Percentiles rank a stretch among this genome's conserved stretches.
phyloP scores from a whole-genome alignment of 2,888 invertebrate genomes.

The Agonopterix heracliana region DNA sequence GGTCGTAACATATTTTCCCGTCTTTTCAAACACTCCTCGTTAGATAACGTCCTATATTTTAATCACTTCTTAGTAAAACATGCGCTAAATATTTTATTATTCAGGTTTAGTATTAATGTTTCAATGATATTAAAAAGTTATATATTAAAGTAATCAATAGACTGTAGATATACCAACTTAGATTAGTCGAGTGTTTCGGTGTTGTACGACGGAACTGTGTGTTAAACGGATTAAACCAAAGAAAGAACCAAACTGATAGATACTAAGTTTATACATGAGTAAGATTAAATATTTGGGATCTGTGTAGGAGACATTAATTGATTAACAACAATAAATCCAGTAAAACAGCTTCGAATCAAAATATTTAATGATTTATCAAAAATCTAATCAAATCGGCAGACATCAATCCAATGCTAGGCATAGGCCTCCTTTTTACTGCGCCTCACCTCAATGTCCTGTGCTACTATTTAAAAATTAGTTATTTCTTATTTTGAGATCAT shows the following conservation, averaged over 20 bases:
- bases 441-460: too few relatives aligned
- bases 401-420: too few relatives aligned
- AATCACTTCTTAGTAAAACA: too few relatives aligned
- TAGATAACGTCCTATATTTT: too few relatives aligned
- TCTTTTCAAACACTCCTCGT: too few relatives aligned
- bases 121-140: conserved; percentile 9
- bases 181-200: conserved; percentile 16
- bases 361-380: neutral
- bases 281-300: neutral
- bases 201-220: conserved; percentile 22
- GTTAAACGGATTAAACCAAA: conserved; percentile 35
- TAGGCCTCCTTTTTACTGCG: too few relatives aligned
- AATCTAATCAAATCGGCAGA: neutral
- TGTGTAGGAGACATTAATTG: neutral
- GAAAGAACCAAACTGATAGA: conserved; percentile 62
- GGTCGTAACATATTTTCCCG: too few relatives aligned
- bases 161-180: conserved; percentile 5
- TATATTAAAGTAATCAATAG: neutral
- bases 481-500: too few relatives aligned
- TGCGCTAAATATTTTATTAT: too few relatives aligned
- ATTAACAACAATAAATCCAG: neutral
- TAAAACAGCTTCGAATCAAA: neutral
- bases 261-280: conserved; percentile 20
- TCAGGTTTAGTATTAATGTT: conserved; percentile 3
- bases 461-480: too few relatives aligned